Evolutionary conservation across 2,888 invertebrate species (phyloP).

Genomic region (Cephus nigrinus): DNA sequence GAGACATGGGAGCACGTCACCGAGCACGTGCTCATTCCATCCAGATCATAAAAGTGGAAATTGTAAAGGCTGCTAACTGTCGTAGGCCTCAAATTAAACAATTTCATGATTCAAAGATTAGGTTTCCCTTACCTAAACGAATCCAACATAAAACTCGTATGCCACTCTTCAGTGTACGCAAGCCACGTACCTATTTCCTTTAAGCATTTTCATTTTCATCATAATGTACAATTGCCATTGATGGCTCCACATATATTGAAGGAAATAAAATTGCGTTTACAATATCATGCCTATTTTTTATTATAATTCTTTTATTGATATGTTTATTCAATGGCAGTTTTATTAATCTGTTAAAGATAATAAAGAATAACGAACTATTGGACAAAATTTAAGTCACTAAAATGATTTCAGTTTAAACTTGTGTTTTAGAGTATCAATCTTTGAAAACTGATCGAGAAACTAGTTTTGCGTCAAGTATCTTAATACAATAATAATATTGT

Average conservation of each 20-base stretch:
- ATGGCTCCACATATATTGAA: neutral
- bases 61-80: conserved; percentile 88
- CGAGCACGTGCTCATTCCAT: conserved; percentile 98
- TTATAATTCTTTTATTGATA: neutral
- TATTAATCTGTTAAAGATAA: neutral
- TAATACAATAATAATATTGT: neutral
- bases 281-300: neutral
- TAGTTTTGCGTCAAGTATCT: neutral
- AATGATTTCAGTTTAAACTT: neutral
- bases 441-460: neutral
- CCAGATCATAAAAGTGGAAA: conserved; percentile 96
- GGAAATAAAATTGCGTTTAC: conserved; percentile 14
- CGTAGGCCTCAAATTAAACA: conserved; percentile 96
- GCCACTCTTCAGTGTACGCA: conserved; percentile 85
- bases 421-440: neutral
- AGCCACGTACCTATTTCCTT: conserved; percentile 84
- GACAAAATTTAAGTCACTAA: neutral
- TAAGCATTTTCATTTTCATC: conserved; percentile 52
- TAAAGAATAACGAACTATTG: neutral
- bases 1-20: conserved; percentile 92
- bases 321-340: neutral
- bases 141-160: conserved; percentile 86
- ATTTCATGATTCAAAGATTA: conserved; percentile 97
- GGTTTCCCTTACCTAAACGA: conserved; percentile 95
- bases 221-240: neutral